A percentile compares a stretch with the other conserved stretches of the same genome.
phyloP scores from a whole-genome alignment of 2,113 vertebrate species.

The Murina feae region DNA sequence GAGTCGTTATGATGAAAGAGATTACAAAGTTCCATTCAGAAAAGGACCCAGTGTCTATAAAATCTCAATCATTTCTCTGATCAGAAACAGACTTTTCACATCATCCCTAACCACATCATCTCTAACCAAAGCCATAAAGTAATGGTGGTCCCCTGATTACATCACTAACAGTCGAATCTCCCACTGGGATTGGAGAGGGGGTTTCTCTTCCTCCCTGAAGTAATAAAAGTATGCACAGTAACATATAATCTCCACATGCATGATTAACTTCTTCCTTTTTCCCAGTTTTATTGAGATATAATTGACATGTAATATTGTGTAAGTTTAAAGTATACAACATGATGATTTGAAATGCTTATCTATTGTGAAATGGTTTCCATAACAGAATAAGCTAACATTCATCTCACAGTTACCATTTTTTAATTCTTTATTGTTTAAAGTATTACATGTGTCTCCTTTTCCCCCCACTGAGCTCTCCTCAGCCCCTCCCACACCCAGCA shows the following conservation, averaged over 20 bases:
- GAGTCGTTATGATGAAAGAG: not conserved
- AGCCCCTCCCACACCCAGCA: too few relatives aligned
- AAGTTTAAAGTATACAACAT: not conserved
- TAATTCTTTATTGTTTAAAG: too few relatives aligned
- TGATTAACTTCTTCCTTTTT: not conserved
- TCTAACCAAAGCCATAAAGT: not conserved
- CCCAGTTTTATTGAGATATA: not conserved
- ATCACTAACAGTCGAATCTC: not conserved
- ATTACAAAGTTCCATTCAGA: not conserved
- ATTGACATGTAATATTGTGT: not conserved
- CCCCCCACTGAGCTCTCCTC: too few relatives aligned
- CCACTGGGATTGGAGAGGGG: not conserved
- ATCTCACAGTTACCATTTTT: not conserved
- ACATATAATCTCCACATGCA: not conserved
- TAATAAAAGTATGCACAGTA: not conserved
- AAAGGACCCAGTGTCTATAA: not conserved
- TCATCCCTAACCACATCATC: not conserved
- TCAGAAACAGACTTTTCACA: not conserved
- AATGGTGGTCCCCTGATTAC: not conserved
- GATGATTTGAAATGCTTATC: not conserved
- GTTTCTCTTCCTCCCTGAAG: not conserved
- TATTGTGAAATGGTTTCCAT: not conserved
- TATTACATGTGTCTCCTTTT: too few relatives aligned
- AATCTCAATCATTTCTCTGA: not conserved
- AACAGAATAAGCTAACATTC: not conserved